Evolutionary conservation across 1,140 invertebrate species (phyloP), one percentile per base, ranked within the genome.

Genomic region (Macrosteles quadrilineatus): DNA sequence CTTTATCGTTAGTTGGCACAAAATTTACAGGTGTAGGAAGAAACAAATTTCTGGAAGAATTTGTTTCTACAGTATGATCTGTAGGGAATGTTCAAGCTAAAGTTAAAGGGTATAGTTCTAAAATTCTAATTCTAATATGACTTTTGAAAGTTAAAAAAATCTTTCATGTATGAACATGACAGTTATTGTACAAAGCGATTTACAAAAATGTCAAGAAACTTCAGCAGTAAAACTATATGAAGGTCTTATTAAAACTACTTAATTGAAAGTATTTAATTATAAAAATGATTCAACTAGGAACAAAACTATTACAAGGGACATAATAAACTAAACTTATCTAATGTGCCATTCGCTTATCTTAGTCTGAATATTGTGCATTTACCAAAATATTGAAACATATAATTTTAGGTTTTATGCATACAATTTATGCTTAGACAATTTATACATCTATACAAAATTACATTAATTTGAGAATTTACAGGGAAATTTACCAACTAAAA

Each of bases 391-490:
- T 9, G 6, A 6, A 40, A n/a, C n/a, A n/a, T n/a, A 19, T 50
- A 50, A 17, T 21, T 11, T 21, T 50, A 50, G 21, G 14, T 3
- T 17, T 11, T 50, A 21, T 11, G 32, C 31, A 31, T 25, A 32
- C 29, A 63, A 63, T 25, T 19, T 32, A 32, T 63, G 31, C 30
- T 32, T 63, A 63, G 59, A 63, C 59, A 63, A 63, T 63, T 63
- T 63, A 19, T 63, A 63, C 59, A 63, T 32, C 59, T 63, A 63
- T 63, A 63, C 59, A 63, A 30, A 63, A 63, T 63, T 36, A 63
- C 59, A 32, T 36, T n/a, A 27, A 31, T 50, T 4, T 50, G n/a
- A 11, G 47, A 50, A 50, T 50, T 6, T 50, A 19, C 47, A 21
- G 14, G 4, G 4, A 21, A 19, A 19, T 19, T 3, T 4, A 50